Percentiles rank a stretch among this genome's conserved stretches.
These are phyloP conservation scores for Lepidocyrtoides sp. DNA, from an alignment of 2,888 invertebrate species.

Conservation along the genomic window DNA sequence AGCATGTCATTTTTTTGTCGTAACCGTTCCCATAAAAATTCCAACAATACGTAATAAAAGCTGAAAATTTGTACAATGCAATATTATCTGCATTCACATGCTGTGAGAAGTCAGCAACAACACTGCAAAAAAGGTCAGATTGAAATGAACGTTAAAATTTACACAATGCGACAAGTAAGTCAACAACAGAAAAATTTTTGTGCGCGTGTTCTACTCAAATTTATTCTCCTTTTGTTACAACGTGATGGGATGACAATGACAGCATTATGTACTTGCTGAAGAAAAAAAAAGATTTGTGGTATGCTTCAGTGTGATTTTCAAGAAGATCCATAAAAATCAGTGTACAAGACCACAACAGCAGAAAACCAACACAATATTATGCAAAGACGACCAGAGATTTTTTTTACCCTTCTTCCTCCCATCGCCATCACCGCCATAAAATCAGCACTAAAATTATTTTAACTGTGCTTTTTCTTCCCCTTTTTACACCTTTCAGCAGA, in stretches of 20 bases:
- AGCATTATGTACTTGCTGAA: too few species aligned
- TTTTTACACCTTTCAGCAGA: neutral
- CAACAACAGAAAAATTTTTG: neutral
- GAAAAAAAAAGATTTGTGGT: too few species aligned
- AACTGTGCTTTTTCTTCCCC: neutral
- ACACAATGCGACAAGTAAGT: too few species aligned
- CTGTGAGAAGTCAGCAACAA: neutral
- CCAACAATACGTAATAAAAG: conserved; percentile 35
- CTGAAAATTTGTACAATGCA: neutral
- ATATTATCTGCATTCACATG: neutral
- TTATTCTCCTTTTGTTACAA: conserved; percentile 15
- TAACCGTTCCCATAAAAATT: conserved; percentile 30
- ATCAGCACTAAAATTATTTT: conserved; percentile 3
- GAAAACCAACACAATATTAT: neutral
- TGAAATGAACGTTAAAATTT: too few species aligned
- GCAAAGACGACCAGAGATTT: neutral
- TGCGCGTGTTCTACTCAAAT: neutral
- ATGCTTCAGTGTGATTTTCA: conserved; percentile 40
- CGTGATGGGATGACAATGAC: neutral
- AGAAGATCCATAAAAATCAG: conserved; percentile 38
- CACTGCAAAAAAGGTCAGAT: too few species aligned
- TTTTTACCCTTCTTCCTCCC: neutral
- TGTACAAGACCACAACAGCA: conserved; percentile 16
- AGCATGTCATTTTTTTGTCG: neutral
- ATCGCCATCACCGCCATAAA: conserved; percentile 6